phyloP scores from a whole-genome alignment of 2,797 vertebrate species.

The Mastacembelus armatus region DNA sequence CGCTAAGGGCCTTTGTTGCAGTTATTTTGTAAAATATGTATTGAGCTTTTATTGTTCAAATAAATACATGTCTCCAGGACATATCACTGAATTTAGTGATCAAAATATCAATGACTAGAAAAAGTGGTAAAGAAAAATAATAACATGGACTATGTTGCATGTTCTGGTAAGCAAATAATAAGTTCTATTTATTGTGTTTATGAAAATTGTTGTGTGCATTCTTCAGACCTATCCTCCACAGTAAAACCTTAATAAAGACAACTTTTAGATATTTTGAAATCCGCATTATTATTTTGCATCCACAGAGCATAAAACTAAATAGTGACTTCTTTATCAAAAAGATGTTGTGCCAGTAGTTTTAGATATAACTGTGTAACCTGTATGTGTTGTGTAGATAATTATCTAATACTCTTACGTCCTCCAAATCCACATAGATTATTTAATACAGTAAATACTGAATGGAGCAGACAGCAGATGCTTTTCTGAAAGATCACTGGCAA shows the following conservation, averaged over 20 bases:
- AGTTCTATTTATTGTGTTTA: background rate
- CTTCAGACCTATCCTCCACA: background rate
- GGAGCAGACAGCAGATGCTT: constrained; percentile 61
- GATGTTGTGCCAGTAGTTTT: no score
- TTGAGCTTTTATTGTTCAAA: background rate
- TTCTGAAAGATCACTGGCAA: constrained; percentile 31
- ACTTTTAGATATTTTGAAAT: background rate
- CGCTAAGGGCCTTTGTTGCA: background rate
- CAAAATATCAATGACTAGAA: no score
- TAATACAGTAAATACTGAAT: constrained; percentile 50
- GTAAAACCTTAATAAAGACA: background rate
- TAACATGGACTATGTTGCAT: background rate
- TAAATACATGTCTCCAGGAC: background rate
- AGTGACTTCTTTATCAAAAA: no score
- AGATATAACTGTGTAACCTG: no score
- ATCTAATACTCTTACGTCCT: no score
- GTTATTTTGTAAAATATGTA: background rate
- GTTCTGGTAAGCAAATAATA: no score
- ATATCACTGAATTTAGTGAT: background rate
- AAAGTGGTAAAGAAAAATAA: no score
- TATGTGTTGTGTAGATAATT: no score
- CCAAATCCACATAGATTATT: constrained; percentile 64
- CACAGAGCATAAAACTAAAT: no score
- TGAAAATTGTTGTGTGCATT: background rate
- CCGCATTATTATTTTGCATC: background rate